Evolutionary conservation across 2,113 vertebrate species (phyloP).

Genomic region (Aspidoscelis tigris): DNA sequence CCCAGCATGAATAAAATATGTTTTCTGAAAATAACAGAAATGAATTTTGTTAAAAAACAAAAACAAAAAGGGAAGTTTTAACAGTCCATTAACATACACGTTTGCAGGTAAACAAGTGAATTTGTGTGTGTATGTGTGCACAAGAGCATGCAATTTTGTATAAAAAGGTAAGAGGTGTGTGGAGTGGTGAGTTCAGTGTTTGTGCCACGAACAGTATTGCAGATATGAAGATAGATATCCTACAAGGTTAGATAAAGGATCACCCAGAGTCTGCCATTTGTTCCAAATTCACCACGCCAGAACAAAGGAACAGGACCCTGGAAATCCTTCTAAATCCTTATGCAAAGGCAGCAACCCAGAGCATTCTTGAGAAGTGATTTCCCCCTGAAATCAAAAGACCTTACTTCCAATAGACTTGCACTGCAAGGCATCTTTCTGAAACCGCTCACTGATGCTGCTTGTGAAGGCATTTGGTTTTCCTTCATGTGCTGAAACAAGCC

Average conservation of each 20-base stretch:
- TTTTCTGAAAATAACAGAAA: no score
- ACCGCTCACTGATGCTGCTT: slow-evolving; percentile 40
- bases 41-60: no score
- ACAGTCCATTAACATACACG: no score
- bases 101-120: no score
- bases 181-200: neutral
- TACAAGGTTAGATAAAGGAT: neutral
- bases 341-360: slow-evolving; percentile 18
- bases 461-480: slow-evolving; percentile 48
- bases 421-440: slow-evolving; percentile 44
- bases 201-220: neutral
- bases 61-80: no score
- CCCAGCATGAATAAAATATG: no score
- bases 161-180: neutral
- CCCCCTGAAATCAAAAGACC: neutral
- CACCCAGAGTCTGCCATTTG: neutral
- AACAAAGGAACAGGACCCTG: neutral
- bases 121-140: neutral
- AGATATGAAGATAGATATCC: neutral
- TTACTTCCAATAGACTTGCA: neutral
- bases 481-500: slow-evolving; percentile 35
- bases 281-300: neutral
- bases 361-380: slow-evolving; percentile 13
- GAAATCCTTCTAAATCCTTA: slow-evolving; percentile 8
- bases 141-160: neutral